These are phyloP conservation scores for Chymomyza procnemis DNA, from an alignment of 2,888 invertebrate species.

Conservation along the genomic window DNA sequence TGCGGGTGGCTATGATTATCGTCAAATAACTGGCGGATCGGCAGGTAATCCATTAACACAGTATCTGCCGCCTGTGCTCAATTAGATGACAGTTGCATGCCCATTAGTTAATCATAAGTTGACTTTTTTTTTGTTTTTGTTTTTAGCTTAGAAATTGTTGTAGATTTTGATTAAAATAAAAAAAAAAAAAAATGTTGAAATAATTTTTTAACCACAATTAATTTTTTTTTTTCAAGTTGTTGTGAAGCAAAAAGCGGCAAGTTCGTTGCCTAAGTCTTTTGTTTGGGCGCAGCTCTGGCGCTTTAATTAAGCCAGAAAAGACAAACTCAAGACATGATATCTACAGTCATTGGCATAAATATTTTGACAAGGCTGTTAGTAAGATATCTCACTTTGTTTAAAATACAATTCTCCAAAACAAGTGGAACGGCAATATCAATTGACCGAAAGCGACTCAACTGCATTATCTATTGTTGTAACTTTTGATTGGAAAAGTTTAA, in stretches of 20 bases:
- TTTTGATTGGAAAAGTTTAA: too few relatives aligned
- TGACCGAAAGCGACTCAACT: too few relatives aligned
- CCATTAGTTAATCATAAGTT: background rate
- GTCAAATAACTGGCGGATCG: constrained; percentile 23
- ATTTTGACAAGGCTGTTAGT: too few relatives aligned
- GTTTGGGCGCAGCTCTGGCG: constrained; percentile 31
- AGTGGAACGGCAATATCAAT: too few relatives aligned
- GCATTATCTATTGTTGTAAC: too few relatives aligned
- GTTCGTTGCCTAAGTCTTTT: constrained; percentile 71
- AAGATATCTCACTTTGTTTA: too few relatives aligned
- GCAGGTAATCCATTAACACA: constrained; percentile 1
- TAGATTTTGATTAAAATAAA: background rate
- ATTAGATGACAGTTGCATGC: background rate
- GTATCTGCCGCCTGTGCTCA: background rate
- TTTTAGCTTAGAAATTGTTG: background rate
- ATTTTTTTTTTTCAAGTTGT: background rate
- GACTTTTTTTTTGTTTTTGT: background rate
- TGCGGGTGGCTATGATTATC: constrained; percentile 69
- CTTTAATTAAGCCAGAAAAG: background rate
- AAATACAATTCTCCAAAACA: too few relatives aligned
- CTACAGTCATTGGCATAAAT: too few relatives aligned
- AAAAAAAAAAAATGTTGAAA: background rate
- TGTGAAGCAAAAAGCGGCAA: constrained; percentile 26
- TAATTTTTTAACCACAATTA: background rate
- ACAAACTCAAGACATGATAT: background rate